Evolutionary conservation across 2,888 invertebrate genomes (phyloP).

Genomic region (Dryadula phaetusa): DNA sequence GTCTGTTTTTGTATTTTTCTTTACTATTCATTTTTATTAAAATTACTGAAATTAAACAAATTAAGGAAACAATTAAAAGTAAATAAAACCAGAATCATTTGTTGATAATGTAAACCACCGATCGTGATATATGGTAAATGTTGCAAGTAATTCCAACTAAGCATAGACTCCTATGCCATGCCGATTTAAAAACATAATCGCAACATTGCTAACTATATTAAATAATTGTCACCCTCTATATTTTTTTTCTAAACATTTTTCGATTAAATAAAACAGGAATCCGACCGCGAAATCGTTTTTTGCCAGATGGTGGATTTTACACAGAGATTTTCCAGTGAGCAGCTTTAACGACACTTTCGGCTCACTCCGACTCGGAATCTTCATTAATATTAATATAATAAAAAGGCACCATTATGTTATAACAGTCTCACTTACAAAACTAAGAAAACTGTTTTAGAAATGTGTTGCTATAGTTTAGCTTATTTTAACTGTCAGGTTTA

Average conservation of each 20-base stretch:
- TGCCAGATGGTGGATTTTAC: constrained; percentile 27
- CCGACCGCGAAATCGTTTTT: constrained; percentile 29
- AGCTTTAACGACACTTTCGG: constrained; percentile 26
- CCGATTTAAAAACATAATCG: neutral
- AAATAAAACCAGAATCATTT: too few relatives aligned
- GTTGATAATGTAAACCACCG: too few relatives aligned
- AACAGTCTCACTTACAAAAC: neutral
- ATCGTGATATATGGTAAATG: too few relatives aligned
- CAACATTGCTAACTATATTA: neutral
- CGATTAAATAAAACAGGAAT: constrained; percentile 28
- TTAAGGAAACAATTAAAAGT: too few relatives aligned
- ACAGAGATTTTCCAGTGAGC: constrained; percentile 24
- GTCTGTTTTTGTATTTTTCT: too few relatives aligned
- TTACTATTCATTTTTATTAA: too few relatives aligned
- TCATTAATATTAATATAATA: constrained; percentile 17
- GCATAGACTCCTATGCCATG: neutral
- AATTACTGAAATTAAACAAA: too few relatives aligned
- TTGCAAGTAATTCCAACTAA: neutral
- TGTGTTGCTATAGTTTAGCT: neutral
- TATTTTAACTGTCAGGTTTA: too few relatives aligned
- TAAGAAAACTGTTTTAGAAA: neutral
- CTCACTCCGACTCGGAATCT: constrained; percentile 9
- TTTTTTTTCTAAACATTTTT: neutral
- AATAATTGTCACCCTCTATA: constrained; percentile 9
- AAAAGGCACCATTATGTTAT: constrained; percentile 3